Evolutionary conservation across 1,140 invertebrate species (phyloP), one percentile per base, ranked within the genome.

Genomic region (Drosophila saltans): DNA sequence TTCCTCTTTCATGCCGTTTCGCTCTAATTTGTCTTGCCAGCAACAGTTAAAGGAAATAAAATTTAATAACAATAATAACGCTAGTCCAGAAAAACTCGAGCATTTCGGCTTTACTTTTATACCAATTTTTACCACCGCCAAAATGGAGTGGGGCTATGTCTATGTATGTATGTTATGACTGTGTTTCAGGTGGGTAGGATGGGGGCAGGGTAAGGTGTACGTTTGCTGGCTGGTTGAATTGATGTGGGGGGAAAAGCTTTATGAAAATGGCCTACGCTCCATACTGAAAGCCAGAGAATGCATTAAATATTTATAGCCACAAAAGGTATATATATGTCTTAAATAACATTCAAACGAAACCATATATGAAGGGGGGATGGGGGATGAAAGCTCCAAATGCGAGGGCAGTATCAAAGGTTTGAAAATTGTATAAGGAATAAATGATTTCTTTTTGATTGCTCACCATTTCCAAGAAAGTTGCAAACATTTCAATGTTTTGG

Each of bases 41-140:
- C 82, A 86, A 86, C 82, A 88, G 82, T 88, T 88, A 83, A 69
- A 73, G 83, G 73, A 77, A 83, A 73, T 88, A 88, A 89, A 82
- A 89, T 88, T 88, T 88, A 88, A 88, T 88, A 89, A 88, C 83
- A 83, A 88, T 86, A 86, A 86, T 88, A 86, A 86, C 67, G 79
- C 75, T 78, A 65, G 68, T 74, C 79, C 80, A 70, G 78, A 48
- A 52, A 80, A 70, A 75, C 69, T 75, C 78, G 59, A 72, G 78
- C 59, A 62, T 56, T 67, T 77, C n/a, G 21, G 82, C 75, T 81
- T 81, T 73, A 79, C 76, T 86, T 86, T 76, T 70, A 76, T 81
- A 76, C 78, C 82, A 69, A 41, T 69, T 72, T 40, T 40, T 40
- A 40, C 39, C 41, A 43, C 16, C 41, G 16, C 16, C 11, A 41